Base-by-base conservation (phyloP, 2,888 invertebrate species). In the Eupithecia abbreviata region DNA sequence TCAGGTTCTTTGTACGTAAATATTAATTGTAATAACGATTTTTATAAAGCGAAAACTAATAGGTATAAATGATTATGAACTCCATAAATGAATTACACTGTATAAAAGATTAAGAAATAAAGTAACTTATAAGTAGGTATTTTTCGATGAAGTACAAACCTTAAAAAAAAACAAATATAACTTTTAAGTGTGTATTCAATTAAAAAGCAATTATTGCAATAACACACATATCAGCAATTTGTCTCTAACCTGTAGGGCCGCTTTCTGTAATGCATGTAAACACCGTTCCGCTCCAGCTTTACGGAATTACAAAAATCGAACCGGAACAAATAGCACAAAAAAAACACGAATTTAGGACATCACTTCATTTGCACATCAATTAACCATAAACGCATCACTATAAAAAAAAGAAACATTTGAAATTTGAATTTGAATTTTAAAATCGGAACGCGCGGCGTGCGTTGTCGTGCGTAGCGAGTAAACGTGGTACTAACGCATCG, bases 261-360 rank as follows among this genome's bases (percentile, higher is more conserved):
- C 90, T 94, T 95, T 91, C 94, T 93, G 93, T 95, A 94, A 94
- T 95, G 94, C 95, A 95, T 95, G 92, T 93, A 91, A 90, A 90
- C 88, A 89, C 90, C 91, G 90, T 94, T 91, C 83, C 92, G 93
- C 94, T 95, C 95, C 95, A 95, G 95, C 90, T 93, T 94, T 90
- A 87, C 92, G 67, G 86, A 90, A 88, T 69, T 13, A 45, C 47
- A 69, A 84, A 86, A 90, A 76, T 88, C 85, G 84, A 87, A 84
- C 81, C 84, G 82, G 81, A 84, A 86, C 82, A 85, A 85, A 82
- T 88, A 86, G 85, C 87, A 85, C 62, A 62, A 62, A 62, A 62
- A 62, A 30, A 30, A 30, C 81, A 83, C 80, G 80, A 80, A 84
- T 84, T 86, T 84, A 77, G 81, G 82, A 82, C 88, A 88, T 86